phyloP scores from a whole-genome alignment of 1,140 invertebrate species.

The Lepidurus couesii region DNA sequence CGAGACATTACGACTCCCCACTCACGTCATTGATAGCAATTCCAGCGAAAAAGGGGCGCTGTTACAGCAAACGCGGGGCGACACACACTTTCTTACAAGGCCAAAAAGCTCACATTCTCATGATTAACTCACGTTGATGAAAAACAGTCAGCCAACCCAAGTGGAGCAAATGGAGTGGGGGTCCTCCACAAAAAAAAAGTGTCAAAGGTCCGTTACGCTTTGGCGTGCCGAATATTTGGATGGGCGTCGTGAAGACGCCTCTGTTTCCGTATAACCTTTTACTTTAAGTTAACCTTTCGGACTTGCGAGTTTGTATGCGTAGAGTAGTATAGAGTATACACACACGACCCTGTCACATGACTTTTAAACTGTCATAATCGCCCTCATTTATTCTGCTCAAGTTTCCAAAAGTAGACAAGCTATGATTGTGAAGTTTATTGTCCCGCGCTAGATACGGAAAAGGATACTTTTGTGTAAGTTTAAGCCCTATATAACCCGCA shows the following conservation, averaged over 20 bases:
- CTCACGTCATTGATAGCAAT: slow-evolving; percentile 22
- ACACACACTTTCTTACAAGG: not conserved
- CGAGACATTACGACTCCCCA: slow-evolving; percentile 19
- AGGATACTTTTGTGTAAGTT: too few relatives aligned
- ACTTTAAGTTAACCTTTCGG: not conserved
- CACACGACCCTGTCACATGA: too few relatives aligned
- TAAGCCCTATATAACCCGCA: too few relatives aligned
- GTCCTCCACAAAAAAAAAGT: not conserved
- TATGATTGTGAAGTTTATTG: too few relatives aligned
- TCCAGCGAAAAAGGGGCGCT: slow-evolving; percentile 8
- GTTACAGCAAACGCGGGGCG: not conserved
- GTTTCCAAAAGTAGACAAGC: too few relatives aligned
- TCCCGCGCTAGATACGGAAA: too few relatives aligned
- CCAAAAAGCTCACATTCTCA: slow-evolving; percentile 5
- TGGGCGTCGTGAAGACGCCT: slow-evolving; percentile 5
- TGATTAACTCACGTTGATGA: slow-evolving; percentile 19
- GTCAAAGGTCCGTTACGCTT: slow-evolving; percentile 21
- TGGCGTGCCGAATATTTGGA: slow-evolving; percentile 12
- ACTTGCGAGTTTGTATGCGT: not conserved
- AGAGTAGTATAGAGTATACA: too few relatives aligned
- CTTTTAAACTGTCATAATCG: too few relatives aligned
- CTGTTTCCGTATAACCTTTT: not conserved
- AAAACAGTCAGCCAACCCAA: not conserved
- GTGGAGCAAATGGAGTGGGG: not conserved
- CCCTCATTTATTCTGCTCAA: too few relatives aligned